Base-by-base conservation (phyloP, 2,797 vertebrate genomes). In the Eleutherodactylus coqui region DNA sequence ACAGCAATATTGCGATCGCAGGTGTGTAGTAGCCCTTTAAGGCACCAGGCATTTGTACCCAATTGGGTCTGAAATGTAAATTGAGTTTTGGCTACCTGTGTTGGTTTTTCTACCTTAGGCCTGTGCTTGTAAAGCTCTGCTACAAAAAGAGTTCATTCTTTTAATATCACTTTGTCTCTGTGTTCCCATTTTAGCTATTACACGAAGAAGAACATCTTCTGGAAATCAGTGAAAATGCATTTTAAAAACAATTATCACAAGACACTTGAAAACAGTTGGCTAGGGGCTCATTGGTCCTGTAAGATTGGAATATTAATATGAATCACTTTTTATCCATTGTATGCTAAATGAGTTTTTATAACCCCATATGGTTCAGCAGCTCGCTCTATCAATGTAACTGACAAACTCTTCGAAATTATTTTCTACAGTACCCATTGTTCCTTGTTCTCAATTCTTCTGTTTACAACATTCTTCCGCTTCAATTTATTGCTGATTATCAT, bases 281-380 rank as follows among this genome's bases (percentile, higher is more conserved):
- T 62, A 64, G 38, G 53, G 77, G 58, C 77, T 64, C 77, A 32
- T 79, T 79, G 77, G 64, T 79, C 77, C 41, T 64, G 58, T 58
- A 79, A 79, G 55, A 79, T 64, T 62, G 14, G 55, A 79, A 64
- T 79, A 62, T 79, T 79, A 79, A 62, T 79, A 62, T 79, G 77
- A 79, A 79, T 45, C 27, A 79, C 27, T 79, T 27, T 64, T 64
- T n/a, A 16, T 79, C 55, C 17, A 79, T 27, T 79, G 38, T 62
- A 79, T 79, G 77, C 55, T 62, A 62, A 64, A 79, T 79, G 27
- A 19, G 24, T 45, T 79, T 79, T 79, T 79, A 79, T 79, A 79
- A 64, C 38, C 55, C 38, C 78, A 79, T 79, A 79, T 64, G 78
- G 55, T 79, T 79, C 55, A 64, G 29, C 78, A 64, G 38, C 43